Conservation (phyloP, 2,888 invertebrate species). For the Deroplatys truncata region DNA sequence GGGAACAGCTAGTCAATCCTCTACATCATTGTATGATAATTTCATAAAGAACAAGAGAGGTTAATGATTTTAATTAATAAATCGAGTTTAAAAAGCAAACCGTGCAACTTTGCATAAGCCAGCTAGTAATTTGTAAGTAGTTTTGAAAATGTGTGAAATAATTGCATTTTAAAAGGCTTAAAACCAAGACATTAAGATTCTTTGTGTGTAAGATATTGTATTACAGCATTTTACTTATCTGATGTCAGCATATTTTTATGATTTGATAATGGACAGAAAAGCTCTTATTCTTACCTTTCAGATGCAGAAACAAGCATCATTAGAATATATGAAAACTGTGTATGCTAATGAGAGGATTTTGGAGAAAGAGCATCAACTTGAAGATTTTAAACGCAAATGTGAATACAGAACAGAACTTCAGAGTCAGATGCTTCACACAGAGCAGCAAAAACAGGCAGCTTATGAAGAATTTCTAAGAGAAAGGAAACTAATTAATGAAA, state of each 20-base stretch:
- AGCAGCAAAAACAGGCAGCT: constrained; percentile 49
- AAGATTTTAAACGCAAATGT: constrained; percentile 42
- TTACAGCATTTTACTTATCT: too few species aligned
- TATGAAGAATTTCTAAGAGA: constrained; percentile 58
- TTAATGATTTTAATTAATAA: too few species aligned
- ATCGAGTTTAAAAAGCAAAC: too few species aligned
- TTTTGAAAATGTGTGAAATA: too few species aligned
- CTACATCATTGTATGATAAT: too few species aligned
- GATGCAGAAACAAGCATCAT: constrained; percentile 43
- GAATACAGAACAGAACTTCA: constrained; percentile 53
- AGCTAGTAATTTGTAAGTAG: too few species aligned
- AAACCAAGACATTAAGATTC: too few species aligned
- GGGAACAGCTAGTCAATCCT: too few species aligned
- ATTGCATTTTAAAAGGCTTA: too few species aligned
- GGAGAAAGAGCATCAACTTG: constrained; percentile 40
- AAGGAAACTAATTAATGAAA: constrained; percentile 59
- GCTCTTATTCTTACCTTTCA: constrained; percentile 35
- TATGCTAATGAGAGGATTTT: constrained; percentile 40
- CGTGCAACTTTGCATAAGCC: too few species aligned
- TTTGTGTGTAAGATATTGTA: too few species aligned
- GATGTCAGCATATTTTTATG: neutral
- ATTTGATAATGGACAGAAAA: neutral
- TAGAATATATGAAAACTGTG: constrained; percentile 40
- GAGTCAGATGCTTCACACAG: constrained; percentile 54
- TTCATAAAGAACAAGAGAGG: too few species aligned